Conservation (phyloP, 2,113 vertebrate species). For the Ginglymostoma cirratum region DNA sequence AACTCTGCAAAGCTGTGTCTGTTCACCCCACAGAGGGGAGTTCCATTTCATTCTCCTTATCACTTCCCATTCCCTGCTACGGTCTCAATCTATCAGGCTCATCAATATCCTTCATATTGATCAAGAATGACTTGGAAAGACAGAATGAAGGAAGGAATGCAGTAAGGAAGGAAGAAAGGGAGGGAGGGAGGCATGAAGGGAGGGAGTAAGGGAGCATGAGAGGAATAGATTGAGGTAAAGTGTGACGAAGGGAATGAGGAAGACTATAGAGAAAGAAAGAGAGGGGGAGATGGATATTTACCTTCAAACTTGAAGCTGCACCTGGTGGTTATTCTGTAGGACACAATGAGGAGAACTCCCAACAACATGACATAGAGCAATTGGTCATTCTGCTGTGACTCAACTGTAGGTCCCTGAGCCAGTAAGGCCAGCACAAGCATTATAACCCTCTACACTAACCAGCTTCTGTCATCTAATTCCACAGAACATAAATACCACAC, state of each 20-base stretch:
- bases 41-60: neutral
- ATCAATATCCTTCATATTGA: neutral
- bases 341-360: conserved; percentile 54
- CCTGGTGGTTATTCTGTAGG: conserved; percentile 56
- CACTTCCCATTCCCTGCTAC: neutral
- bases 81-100: neutral
- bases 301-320: conserved; percentile 53
- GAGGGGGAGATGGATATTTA: neutral
- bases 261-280: neutral
- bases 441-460: neutral
- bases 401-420: neutral
- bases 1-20: too few relatives aligned
- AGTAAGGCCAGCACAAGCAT: neutral
- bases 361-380: conserved; percentile 53
- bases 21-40: neutral
- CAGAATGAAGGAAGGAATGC: neutral
- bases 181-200: too few relatives aligned
- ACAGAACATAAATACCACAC: neutral
- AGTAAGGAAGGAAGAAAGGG: too few relatives aligned
- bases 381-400: neutral
- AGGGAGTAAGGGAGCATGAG: neutral
- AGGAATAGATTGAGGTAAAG: too few relatives aligned
- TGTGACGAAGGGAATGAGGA: too few relatives aligned
- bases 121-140: neutral
- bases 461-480: neutral